Evolutionary conservation across 2,113 vertebrate species (phyloP).

Genomic region (Oncorhynchus tshawytscha): DNA sequence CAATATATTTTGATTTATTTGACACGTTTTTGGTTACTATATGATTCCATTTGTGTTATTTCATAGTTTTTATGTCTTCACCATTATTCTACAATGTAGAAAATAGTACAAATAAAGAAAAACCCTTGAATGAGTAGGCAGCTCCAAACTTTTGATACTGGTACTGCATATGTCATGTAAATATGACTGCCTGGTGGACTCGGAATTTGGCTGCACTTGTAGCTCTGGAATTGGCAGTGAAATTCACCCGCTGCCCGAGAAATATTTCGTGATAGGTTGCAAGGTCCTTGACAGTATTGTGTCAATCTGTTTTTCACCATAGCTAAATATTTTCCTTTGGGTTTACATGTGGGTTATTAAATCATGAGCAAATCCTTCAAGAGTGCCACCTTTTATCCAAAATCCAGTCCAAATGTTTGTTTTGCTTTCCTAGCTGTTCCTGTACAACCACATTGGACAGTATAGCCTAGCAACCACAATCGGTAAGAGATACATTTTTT

Average conservation of each 20-base stretch:
- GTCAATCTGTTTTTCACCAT: constrained; percentile 18
- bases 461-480: constrained; percentile 77
- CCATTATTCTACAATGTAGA: too few relatives aligned
- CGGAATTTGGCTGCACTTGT: neutral
- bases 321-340: constrained; percentile 35
- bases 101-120: too few relatives aligned
- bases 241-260: neutral
- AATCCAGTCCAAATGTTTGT: neutral
- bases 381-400: neutral
- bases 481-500: constrained; percentile 65
- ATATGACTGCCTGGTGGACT: neutral
- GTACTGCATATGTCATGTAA: neutral
- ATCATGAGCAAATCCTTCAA: constrained; percentile 8
- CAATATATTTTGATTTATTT: too few relatives aligned
- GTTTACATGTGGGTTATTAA: constrained; percentile 20
- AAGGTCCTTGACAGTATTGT: neutral
- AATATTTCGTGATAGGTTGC: neutral
- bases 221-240: neutral
- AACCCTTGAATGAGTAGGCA: too few relatives aligned
- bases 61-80: too few relatives aligned
- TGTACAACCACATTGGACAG: constrained; percentile 88
- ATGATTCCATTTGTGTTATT: too few relatives aligned
- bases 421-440: constrained; percentile 79
- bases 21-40: too few relatives aligned
- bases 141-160: too few relatives aligned